These are phyloP conservation scores for Sciurus carolinensis DNA, from an alignment of 2,797 vertebrate species.

Conservation along the genomic window DNA sequence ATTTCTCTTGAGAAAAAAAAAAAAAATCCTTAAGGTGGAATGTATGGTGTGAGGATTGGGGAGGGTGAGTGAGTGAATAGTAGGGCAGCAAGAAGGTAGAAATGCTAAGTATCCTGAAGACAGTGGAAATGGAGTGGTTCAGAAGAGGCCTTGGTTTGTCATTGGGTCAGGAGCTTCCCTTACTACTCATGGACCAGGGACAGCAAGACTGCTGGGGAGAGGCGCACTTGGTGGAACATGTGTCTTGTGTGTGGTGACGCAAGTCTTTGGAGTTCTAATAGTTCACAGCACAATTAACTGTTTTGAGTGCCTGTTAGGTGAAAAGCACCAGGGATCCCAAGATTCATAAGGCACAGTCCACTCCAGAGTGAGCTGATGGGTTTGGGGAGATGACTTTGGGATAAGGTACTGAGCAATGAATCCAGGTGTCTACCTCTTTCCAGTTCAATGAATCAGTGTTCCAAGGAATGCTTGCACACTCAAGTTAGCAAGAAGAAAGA, in stretches of 20 bases:
- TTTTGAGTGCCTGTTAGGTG: neutral
- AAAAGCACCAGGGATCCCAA: neutral
- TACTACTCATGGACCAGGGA: neutral
- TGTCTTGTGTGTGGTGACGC: neutral
- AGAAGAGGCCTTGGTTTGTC: neutral
- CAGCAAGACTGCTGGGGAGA: neutral
- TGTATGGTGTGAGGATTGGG: neutral
- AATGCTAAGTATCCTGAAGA: neutral
- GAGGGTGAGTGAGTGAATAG: neutral
- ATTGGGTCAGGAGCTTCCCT: neutral
- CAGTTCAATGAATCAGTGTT: neutral
- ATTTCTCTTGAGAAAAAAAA: neutral
- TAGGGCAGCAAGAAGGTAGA: neutral
- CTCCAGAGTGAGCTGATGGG: neutral
- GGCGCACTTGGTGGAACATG: no score
- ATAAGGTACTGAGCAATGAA: neutral
- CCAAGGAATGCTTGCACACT: neutral
- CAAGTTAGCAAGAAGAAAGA: slow-evolving; percentile 2
- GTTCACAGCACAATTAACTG: neutral
- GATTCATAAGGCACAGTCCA: neutral
- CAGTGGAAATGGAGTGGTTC: neutral
- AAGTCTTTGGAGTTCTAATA: neutral
- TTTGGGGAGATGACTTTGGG: neutral
- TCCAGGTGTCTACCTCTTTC: neutral
- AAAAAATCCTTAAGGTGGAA: neutral